Base-by-base conservation (phyloP, 2,888 invertebrate species). In the Idaea straminata region DNA sequence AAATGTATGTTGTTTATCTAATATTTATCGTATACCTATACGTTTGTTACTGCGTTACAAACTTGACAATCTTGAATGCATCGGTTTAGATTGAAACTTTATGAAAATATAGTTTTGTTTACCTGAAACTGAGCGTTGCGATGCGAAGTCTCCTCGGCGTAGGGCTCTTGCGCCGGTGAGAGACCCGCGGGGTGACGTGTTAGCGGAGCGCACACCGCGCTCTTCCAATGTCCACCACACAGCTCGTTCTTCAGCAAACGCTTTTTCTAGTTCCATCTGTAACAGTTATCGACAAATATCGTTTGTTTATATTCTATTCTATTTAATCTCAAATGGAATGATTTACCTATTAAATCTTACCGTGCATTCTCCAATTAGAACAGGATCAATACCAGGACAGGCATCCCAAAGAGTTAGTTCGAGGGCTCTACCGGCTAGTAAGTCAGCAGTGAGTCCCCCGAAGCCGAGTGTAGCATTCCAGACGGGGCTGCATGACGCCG, bases 401-500 rank as follows among this genome's bases (percentile, higher is more conserved):
- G 96, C 94, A 83, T 98, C 98, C 98, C 98, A 98, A 15, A 98
- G 93, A 15, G 97, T 97, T 16, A 98, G 96, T 82, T 98, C 97
- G 64, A 98, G 94, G 7, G 96, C 95, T 66, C 96, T 95, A 67
- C 96, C 96, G 87, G 96, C 95, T 61, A 98, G 91, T 77, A 96
- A 94, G 72, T 97, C 97, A 0, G 96, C 96, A 57, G 96, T 95
- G 15, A 97, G 95, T 57, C 96, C 96, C 2, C 96, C 94, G 83
- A 98, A 97, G 66, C 96, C 96, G 38, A 98, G 93, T 25, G 97
- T 98, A 16, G 98, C 97, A 85, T 98, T 98, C 98, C 98, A 98
- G 64, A 97, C 96, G 1, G 98, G 98, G 84, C 96, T 97, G 83
- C 96, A 96, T 0, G 97, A 96, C 15, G 97, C 96, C 65, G 97